Evolutionary conservation across 2,797 vertebrate genomes (phyloP).

Genomic region (Tachyglossus aculeatus): DNA sequence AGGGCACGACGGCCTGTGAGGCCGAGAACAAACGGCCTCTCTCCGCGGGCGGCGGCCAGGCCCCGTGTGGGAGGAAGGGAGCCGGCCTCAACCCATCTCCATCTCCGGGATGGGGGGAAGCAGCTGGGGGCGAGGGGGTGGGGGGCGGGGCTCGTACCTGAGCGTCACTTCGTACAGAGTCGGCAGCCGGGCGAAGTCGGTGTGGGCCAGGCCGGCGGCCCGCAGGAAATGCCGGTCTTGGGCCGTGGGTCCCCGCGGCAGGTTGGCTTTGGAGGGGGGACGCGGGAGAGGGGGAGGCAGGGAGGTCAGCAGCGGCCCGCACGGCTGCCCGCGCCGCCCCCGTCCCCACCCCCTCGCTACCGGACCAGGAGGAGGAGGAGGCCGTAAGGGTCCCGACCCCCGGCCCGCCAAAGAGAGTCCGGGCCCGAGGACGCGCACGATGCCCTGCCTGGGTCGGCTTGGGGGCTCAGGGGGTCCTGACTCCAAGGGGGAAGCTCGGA

Average conservation of each 20-base stretch:
- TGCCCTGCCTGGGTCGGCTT: too few relatives aligned
- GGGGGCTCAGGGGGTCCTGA: too few relatives aligned
- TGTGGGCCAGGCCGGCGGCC: conserved; percentile 85
- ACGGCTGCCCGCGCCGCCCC: too few relatives aligned
- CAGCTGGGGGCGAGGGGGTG: background rate
- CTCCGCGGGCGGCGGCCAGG: too few relatives aligned
- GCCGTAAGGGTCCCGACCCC: too few relatives aligned
- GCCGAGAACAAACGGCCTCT: too few relatives aligned
- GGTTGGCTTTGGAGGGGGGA: conserved; percentile 78
- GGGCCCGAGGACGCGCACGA: too few relatives aligned
- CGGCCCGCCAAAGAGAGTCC: too few relatives aligned
- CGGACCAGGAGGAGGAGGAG: rapidly evolving
- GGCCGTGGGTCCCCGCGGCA: conserved; percentile 57
- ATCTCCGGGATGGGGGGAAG: background rate
- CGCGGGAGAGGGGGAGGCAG: background rate
- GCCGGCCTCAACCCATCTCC: background rate
- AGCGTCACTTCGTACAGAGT: conserved; percentile 86
- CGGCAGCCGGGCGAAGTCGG: conserved; percentile 83
- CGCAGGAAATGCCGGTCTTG: conserved; percentile 85
- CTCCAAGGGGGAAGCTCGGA: too few relatives aligned
- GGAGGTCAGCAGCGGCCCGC: too few relatives aligned
- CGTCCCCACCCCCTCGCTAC: rapidly evolving
- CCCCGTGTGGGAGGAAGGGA: too few relatives aligned
- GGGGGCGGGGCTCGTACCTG: conserved; percentile 80
- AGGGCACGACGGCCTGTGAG: too few relatives aligned